Percentiles rank a stretch among this genome's conserved stretches.
Evolutionary conservation across 2,797 vertebrate genomes (phyloP).

Genomic region (Anabas testudineus): DNA sequence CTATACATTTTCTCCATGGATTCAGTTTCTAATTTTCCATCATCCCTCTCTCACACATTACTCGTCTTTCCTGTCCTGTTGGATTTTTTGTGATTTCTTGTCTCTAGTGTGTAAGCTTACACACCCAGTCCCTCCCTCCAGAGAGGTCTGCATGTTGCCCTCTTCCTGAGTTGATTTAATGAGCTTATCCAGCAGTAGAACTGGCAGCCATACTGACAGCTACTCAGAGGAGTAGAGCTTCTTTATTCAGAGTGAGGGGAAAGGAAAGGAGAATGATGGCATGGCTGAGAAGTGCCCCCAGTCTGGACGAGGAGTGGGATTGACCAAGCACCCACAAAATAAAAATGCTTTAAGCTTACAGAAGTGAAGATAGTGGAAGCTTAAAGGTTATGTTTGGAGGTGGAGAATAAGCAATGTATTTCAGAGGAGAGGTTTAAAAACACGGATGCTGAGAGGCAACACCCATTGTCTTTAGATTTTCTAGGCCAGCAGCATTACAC

Average conservation of each 20-base stretch:
- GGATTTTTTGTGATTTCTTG: constrained; percentile 21
- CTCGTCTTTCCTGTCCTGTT: constrained; percentile 7
- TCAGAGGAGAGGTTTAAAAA: constrained; percentile 46
- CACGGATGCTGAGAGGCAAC: constrained; percentile 22
- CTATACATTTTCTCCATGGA: constrained; percentile 49
- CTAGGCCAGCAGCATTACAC: constrained; percentile 17
- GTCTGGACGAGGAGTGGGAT: constrained; percentile 12
- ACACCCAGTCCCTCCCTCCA: constrained; percentile 30
- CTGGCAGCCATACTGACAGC: constrained; percentile 43
- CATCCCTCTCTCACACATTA: constrained; percentile 13
- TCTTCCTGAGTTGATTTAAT: constrained; percentile 55
- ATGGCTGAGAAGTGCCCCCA: constrained; percentile 43
- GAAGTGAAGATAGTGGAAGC: constrained; percentile 35
- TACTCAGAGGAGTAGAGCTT: constrained; percentile 35
- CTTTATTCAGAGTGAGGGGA: constrained; percentile 43
- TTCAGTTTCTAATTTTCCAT: constrained; percentile 17
- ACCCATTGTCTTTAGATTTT: constrained; percentile 28
- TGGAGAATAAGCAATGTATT: constrained; percentile 41
- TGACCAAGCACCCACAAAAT: constrained; percentile 27
- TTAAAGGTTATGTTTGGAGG: constrained; percentile 50
- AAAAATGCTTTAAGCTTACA: constrained; percentile 24
- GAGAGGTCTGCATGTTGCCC: constrained; percentile 33
- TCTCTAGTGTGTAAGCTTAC: constrained; percentile 18
- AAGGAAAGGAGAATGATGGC: constrained; percentile 25
- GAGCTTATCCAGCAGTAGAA: constrained; percentile 48